These are phyloP conservation scores for Mystacides longicornis DNA, from an alignment of 2,888 invertebrate genomes.

Conservation along the genomic window DNA sequence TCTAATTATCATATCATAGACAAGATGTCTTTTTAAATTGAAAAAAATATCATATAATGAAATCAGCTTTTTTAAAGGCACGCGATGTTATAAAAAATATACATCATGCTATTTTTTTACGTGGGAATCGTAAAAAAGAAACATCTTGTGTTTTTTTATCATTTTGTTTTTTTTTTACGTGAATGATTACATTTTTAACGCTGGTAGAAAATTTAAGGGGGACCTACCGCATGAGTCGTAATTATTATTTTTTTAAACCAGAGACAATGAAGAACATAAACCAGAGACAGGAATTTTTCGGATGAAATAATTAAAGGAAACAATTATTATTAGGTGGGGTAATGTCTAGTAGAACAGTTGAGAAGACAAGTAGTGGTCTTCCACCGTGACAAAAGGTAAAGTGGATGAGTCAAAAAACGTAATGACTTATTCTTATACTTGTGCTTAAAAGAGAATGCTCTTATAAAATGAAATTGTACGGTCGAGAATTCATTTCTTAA, in stretches of 20 bases:
- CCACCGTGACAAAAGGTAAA: too few species aligned
- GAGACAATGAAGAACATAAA: neutral
- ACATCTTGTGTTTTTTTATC: neutral
- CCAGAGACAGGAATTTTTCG: neutral
- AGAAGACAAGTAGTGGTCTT: too few species aligned
- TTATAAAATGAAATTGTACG: too few species aligned
- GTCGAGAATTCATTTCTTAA: too few species aligned
- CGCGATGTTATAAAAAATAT: neutral
- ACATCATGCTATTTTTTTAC: neutral
- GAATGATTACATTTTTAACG: neutral
- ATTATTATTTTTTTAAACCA: neutral
- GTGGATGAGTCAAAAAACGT: too few species aligned
- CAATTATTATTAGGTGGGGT: neutral
- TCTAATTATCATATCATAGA: too few species aligned
- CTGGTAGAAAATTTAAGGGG: neutral
- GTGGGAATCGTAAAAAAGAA: neutral
- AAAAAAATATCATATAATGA: constrained; percentile 1
- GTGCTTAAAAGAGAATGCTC: too few species aligned
- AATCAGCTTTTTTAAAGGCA: neutral
- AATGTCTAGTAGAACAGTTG: neutral
- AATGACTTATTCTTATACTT: too few species aligned
- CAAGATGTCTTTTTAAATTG: constrained; percentile 1
- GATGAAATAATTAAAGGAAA: neutral
- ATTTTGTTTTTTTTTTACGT: neutral
- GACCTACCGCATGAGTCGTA: neutral